phyloP scores from a whole-genome alignment of 1,140 invertebrate genomes.

The Pentalonia nigronervosa region DNA sequence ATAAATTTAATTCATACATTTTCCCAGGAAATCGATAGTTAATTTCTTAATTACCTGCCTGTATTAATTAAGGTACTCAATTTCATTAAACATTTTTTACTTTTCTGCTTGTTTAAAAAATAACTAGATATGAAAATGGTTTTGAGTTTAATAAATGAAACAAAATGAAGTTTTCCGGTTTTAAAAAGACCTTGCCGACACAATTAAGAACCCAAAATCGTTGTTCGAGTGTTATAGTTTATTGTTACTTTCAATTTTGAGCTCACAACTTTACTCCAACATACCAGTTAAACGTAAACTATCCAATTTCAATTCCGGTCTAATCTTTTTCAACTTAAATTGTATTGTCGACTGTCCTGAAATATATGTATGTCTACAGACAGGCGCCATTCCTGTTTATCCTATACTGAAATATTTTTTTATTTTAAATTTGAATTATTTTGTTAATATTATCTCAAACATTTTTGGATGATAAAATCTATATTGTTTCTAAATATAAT shows the following conservation, averaged over 20 bases:
- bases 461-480: neutral
- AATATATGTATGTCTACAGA: neutral
- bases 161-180: neutral
- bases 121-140: neutral
- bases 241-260: neutral
- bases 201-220: neutral
- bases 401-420: neutral
- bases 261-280: neutral
- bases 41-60: neutral
- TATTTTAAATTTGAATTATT: neutral
- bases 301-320: neutral
- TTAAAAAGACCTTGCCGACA: neutral
- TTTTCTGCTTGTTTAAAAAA: neutral
- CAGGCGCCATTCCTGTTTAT: neutral
- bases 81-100: neutral
- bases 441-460: neutral
- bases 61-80: neutral
- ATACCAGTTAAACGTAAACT: neutral
- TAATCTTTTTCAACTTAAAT: neutral
- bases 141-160: neutral
- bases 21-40: neutral
- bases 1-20: neutral
- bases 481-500: neutral
- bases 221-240: neutral
- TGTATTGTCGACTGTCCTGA: neutral